Percentiles rank a stretch among this genome's conserved stretches.
Evolutionary conservation across 2,888 invertebrate genomes (phyloP).

Genomic region (Chloroclystis v-ata): DNA sequence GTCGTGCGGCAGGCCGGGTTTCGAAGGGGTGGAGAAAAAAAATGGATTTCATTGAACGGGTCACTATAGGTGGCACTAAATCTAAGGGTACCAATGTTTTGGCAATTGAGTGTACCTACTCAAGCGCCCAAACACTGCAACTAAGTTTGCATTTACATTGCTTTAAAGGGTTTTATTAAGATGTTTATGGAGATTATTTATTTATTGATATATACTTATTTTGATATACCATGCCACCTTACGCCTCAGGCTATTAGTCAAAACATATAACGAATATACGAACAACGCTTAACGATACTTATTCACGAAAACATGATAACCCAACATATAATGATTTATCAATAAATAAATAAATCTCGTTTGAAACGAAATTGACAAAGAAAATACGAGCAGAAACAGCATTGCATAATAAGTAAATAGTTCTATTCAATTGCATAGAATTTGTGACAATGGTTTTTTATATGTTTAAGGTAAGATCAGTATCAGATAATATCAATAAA

Average conservation of each 20-base stretch:
- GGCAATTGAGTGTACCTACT: constrained; percentile 44
- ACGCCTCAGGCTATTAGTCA: constrained; percentile 66
- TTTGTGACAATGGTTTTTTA: too few species aligned
- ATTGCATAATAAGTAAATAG: too few species aligned
- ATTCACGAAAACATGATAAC: constrained; percentile 27
- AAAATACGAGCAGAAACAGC: background rate
- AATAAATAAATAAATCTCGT: constrained; percentile 73
- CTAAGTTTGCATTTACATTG: constrained; percentile 65
- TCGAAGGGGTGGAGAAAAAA: constrained; percentile 67
- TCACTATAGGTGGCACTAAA: constrained; percentile 65
- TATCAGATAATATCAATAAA: too few species aligned
- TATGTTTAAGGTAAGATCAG: too few species aligned
- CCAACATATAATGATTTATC: constrained; percentile 38
- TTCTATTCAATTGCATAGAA: too few species aligned
- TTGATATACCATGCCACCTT: constrained; percentile 57
- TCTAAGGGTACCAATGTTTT: constrained; percentile 50
- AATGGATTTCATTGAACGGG: constrained; percentile 77
- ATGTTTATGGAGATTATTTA: constrained; percentile 65
- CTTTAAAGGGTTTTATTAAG: constrained; percentile 50
- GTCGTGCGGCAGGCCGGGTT: constrained; percentile 74
- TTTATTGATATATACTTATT: constrained; percentile 47
- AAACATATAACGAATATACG: constrained; percentile 56
- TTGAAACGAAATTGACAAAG: constrained; percentile 47
- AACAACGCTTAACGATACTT: constrained; percentile 49
- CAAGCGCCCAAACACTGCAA: constrained; percentile 51